Percentiles rank a stretch among this genome's conserved stretches.
Evolutionary conservation across 2,113 vertebrate species (phyloP).

Genomic region (Physeter macrocephalus): DNA sequence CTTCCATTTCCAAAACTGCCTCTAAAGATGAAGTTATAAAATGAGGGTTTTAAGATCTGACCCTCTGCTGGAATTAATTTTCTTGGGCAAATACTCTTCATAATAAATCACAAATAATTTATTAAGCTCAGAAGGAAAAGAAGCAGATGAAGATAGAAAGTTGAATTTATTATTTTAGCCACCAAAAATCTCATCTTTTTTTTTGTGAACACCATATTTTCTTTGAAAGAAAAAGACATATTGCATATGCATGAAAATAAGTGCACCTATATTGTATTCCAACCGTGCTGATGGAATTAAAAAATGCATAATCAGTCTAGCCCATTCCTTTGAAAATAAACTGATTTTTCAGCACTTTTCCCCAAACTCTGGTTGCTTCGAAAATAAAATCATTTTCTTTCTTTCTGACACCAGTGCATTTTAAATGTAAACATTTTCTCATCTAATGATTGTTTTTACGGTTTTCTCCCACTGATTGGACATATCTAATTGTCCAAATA

Average conservation of each 20-base stretch:
- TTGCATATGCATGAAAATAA: constrained; percentile 31
- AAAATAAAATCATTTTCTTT: constrained; percentile 58
- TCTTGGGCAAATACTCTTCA: background rate
- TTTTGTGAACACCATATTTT: constrained; percentile 30
- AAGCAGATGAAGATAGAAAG: background rate
- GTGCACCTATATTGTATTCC: constrained; percentile 51
- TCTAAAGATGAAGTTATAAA: background rate
- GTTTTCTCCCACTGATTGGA: background rate
- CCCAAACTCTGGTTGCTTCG: constrained; percentile 41
- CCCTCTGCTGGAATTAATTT: background rate
- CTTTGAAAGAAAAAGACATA: constrained; percentile 28
- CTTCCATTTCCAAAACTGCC: background rate
- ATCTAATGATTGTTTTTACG: constrained; percentile 44
- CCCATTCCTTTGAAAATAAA: constrained; percentile 64
- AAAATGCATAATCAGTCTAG: constrained; percentile 51
- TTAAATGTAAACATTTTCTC: constrained; percentile 53
- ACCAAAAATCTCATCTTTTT: background rate
- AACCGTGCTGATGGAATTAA: constrained; percentile 37
- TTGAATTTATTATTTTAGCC: constrained; percentile 26
- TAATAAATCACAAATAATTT: constrained; percentile 51
- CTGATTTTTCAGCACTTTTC: constrained; percentile 62
- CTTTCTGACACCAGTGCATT: constrained; percentile 46
- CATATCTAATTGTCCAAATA: constrained; percentile 57
- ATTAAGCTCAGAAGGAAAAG: constrained; percentile 29
- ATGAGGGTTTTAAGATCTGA: background rate